Evolutionary conservation across 1,140 invertebrate species (phyloP).

Genomic region (Venustaconcha ellipsiformis): DNA sequence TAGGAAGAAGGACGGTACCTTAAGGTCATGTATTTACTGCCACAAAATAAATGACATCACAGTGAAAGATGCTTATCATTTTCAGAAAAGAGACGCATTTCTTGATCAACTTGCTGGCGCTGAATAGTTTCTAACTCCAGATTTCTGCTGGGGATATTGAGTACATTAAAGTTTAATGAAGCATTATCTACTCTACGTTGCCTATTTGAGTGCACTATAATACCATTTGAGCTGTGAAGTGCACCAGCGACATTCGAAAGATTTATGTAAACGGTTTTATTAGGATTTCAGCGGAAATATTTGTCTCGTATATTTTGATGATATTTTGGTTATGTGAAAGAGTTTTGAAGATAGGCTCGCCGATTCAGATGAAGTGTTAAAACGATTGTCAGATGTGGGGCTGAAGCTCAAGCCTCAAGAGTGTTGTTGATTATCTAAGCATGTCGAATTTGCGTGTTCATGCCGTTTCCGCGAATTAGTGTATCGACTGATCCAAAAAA

Average conservation of each 20-base stretch:
- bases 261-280: constrained; percentile 7
- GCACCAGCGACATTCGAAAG: constrained; percentile 22
- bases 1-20: constrained; percentile 66
- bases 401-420: constrained; percentile 32
- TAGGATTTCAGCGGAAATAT: not conserved
- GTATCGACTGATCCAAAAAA: constrained; percentile 38
- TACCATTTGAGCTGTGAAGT: constrained; percentile 25
- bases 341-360: constrained; percentile 8
- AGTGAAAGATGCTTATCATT: constrained; percentile 37
- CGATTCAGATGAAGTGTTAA: constrained; percentile 9
- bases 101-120: constrained; percentile 6
- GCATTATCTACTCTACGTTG: constrained; percentile 29
- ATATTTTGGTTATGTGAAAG: not conserved
- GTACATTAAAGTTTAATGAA: constrained; percentile 15
- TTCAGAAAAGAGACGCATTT: constrained; percentile 34
- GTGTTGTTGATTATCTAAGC: constrained; percentile 57
- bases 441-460: constrained; percentile 40
- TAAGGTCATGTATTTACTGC: constrained; percentile 72
- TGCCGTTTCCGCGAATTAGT: constrained; percentile 33
- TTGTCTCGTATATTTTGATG: not conserved
- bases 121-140: constrained; percentile 19
- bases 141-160: constrained; percentile 40
- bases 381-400: not conserved
- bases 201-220: constrained; percentile 26
- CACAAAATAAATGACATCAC: constrained; percentile 44